A percentile compares a stretch with the other conserved stretches of the same genome.
phyloP scores from a whole-genome alignment of 1,140 invertebrate species.

The Battus philenor region DNA sequence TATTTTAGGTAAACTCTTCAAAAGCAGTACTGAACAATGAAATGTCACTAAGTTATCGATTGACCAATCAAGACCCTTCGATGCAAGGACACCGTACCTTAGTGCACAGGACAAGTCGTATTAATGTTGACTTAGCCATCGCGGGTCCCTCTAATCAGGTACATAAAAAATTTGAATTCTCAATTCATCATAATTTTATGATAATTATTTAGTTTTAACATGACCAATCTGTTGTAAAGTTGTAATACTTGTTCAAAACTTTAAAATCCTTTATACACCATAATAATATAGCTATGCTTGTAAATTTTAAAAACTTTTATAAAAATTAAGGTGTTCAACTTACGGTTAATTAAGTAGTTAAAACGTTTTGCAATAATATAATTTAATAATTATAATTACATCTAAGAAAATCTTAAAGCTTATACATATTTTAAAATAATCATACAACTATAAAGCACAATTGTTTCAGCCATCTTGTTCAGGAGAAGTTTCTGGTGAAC shows the following conservation, averaged over 20 bases:
- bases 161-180: slow-evolving; percentile 5
- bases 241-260: too few species aligned
- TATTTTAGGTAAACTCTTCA: slow-evolving; percentile 83
- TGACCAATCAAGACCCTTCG: slow-evolving; percentile 55
- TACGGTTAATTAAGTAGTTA: too few species aligned
- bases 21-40: slow-evolving; percentile 86
- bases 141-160: slow-evolving; percentile 57
- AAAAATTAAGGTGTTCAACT: too few species aligned
- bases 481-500: slow-evolving; percentile 34
- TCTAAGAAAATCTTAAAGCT: too few species aligned
- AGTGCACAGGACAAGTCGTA: slow-evolving; percentile 40
- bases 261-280: too few species aligned
- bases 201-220: too few species aligned
- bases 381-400: too few species aligned
- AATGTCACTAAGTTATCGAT: slow-evolving; percentile 66
- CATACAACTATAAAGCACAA: background rate
- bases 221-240: too few species aligned
- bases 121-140: slow-evolving; percentile 47
- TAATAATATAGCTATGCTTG: too few species aligned
- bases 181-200: too few species aligned
- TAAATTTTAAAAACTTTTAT: too few species aligned
- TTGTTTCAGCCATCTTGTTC: slow-evolving; percentile 45
- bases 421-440: background rate
- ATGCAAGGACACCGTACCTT: slow-evolving; percentile 40
- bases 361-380: too few species aligned